Conservation (phyloP, 1,140 invertebrate species). For the Drosophila sturtevanti region DNA sequence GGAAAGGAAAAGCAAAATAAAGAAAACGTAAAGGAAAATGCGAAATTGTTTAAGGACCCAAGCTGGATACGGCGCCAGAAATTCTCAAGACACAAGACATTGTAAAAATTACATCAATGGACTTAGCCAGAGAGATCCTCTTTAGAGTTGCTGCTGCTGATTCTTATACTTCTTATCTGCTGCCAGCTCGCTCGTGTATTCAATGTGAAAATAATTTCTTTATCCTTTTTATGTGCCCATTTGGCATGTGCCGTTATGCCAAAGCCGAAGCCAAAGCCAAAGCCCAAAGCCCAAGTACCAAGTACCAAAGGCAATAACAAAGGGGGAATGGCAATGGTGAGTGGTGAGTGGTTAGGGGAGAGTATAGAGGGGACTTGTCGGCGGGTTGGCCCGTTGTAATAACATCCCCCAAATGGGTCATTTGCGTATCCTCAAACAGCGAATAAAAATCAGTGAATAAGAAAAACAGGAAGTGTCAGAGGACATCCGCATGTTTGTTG, state of each 20-base stretch:
- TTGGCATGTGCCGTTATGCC: constrained; percentile 82
- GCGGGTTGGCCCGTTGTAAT: constrained; percentile 70
- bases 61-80: constrained; percentile 49
- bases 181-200: constrained; percentile 57
- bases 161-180: constrained; percentile 32
- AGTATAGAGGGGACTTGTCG: constrained; percentile 30
- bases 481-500: constrained; percentile 79
- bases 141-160: constrained; percentile 4
- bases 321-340: background rate
- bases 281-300: background rate
- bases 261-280: constrained; percentile 38
- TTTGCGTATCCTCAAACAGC: constrained; percentile 83
- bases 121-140: constrained; percentile 47
- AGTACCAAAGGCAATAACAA: background rate
- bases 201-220: constrained; percentile 83
- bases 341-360: constrained; percentile 19
- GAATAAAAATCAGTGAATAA: constrained; percentile 83
- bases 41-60: constrained; percentile 5
- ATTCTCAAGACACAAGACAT: constrained; percentile 45
- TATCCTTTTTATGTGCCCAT: constrained; percentile 83
- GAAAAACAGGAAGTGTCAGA: constrained; percentile 82
- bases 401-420: constrained; percentile 83
- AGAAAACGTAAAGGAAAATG: constrained; percentile 10
- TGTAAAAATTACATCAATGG: constrained; percentile 79
- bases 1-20: constrained; percentile 11